Evolutionary conservation across 2,113 vertebrate species (phyloP).

Genomic region (Euleptes europaea): DNA sequence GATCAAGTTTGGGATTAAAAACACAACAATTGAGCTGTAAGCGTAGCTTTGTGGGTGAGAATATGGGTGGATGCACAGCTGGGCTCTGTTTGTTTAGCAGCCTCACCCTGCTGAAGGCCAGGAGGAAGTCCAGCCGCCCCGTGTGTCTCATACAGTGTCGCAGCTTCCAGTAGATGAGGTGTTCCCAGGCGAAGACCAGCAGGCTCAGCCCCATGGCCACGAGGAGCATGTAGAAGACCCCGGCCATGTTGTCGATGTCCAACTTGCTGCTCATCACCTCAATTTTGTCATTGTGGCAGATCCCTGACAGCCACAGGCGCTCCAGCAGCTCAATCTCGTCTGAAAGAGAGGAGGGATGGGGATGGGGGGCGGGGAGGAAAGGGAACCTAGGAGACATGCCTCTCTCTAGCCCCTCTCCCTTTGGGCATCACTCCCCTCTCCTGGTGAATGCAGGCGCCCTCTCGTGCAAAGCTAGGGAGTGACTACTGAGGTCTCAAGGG

Average conservation of each 20-base stretch:
- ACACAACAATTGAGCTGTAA: neutral
- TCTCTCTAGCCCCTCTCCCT: neutral
- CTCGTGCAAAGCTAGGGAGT: neutral
- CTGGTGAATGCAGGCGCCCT: neutral
- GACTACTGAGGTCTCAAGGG: neutral
- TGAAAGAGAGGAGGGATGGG: constrained; percentile 45
- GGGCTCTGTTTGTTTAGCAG: no score
- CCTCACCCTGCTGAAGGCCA: constrained; percentile 94
- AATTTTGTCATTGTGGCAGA: constrained; percentile 98
- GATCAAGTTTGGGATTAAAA: neutral
- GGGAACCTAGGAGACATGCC: neutral
- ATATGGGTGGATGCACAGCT: neutral
- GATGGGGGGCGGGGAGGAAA: neutral
- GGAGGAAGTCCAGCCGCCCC: constrained; percentile 87
- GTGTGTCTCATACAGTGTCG: constrained; percentile 87
- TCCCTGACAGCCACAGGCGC: constrained; percentile 89
- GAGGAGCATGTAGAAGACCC: constrained; percentile 98
- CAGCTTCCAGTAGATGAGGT: constrained; percentile 96
- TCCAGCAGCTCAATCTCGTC: constrained; percentile 93
- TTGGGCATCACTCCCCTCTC: neutral
- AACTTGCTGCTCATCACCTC: constrained; percentile 99
- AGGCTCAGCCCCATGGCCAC: constrained; percentile 98
- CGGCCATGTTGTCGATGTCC: constrained; percentile 99
- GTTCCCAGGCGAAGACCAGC: constrained; percentile 96
- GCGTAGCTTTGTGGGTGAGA: neutral